Percentiles rank a stretch among this genome's conserved stretches.
Evolutionary conservation across 2,888 invertebrate species (phyloP).

Genomic region (Strigamia maritima): DNA sequence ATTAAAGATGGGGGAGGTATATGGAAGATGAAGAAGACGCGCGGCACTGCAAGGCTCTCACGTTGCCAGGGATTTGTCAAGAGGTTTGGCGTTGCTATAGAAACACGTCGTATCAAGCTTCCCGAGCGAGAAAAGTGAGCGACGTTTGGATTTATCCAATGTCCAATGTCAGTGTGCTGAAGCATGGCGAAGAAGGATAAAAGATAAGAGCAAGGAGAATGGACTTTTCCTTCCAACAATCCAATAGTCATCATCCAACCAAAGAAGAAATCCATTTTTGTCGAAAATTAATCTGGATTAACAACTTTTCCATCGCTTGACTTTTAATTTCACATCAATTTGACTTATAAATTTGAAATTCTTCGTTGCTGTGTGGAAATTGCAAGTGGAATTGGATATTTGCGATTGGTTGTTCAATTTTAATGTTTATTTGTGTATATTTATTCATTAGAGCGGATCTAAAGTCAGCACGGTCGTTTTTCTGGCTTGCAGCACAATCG

Average conservation of each 20-base stretch:
- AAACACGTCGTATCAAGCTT: not conserved
- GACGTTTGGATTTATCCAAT: not conserved
- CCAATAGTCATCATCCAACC: too few species aligned
- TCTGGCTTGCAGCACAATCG: not conserved
- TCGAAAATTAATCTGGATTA: not conserved
- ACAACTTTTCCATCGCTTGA: too few species aligned
- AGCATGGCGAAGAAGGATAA: not conserved
- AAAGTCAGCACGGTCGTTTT: not conserved
- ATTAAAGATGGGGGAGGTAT: not conserved
- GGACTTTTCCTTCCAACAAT: not conserved
- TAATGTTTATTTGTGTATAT: not conserved
- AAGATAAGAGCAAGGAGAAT: not conserved
- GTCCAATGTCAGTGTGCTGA: conserved; percentile 5
- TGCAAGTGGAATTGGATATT: too few species aligned
- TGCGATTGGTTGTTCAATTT: too few species aligned
- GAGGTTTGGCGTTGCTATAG: conserved; percentile 5
- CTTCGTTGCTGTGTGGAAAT: not conserved
- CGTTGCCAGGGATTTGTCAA: conserved; percentile 15
- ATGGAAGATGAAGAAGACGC: not conserved
- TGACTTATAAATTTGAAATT: too few species aligned
- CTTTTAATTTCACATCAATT: too few species aligned
- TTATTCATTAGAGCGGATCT: not conserved
- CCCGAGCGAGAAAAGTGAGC: not conserved
- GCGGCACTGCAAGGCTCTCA: conserved; percentile 14
- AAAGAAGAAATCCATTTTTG: not conserved